Conservation (phyloP, 2,113 vertebrate genomes). For the Burhinus bistriatus region DNA sequence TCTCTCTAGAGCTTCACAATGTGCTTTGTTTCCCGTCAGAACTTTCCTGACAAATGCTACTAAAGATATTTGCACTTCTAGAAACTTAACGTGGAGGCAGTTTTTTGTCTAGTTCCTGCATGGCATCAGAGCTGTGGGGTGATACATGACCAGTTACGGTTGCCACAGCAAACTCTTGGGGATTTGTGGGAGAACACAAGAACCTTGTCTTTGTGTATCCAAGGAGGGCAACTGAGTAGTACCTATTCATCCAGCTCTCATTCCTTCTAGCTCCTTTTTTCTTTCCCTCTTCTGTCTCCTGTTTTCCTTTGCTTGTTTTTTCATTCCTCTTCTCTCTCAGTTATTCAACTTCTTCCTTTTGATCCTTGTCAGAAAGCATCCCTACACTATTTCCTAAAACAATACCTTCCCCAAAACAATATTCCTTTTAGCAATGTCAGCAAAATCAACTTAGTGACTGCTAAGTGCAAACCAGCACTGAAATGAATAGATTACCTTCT, state of each 20-base stretch:
- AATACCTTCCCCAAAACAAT: background rate
- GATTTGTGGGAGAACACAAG: background rate
- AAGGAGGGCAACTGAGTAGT: fast-evolving
- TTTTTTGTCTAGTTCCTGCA: background rate
- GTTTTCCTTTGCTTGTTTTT: background rate
- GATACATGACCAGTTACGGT: fast-evolving
- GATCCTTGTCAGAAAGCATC: background rate
- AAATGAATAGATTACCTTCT: background rate
- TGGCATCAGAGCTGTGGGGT: background rate
- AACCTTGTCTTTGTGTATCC: background rate
- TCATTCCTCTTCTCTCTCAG: background rate
- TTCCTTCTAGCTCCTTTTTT: background rate
- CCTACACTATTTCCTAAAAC: fast-evolving
- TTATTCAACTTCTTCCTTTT: background rate
- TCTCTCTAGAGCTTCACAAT: background rate
- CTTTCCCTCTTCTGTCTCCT: background rate
- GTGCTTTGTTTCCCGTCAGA: background rate
- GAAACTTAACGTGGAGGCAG: background rate
- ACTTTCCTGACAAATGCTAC: background rate
- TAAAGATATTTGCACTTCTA: background rate
- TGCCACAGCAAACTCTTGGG: background rate
- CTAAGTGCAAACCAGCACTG: background rate
- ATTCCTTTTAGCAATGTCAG: background rate
- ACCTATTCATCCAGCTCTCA: background rate
- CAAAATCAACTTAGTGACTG: background rate